A percentile compares a stretch with the other conserved stretches of the same genome.
phyloP scores from a whole-genome alignment of 2,797 vertebrate species.

The Ctenopoma multispine region DNA sequence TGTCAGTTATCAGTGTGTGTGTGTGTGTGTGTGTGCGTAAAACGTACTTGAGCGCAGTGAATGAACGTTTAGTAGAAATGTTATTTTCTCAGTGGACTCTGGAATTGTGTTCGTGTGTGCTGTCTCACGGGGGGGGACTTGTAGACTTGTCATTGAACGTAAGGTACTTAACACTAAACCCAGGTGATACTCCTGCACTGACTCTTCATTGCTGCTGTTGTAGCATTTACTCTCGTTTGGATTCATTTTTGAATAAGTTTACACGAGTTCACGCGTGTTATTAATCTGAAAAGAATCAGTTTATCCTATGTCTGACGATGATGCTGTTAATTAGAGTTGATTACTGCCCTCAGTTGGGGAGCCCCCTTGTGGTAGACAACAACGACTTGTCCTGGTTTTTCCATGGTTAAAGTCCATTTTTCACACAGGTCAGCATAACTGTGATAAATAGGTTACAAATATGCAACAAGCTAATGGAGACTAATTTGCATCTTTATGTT shows the following conservation, averaged over 20 bases:
- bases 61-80: conserved; percentile 17
- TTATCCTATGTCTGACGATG: too few relatives aligned
- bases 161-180: too few relatives aligned
- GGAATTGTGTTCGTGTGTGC: background rate
- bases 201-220: background rate
- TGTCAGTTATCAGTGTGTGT: conserved; percentile 48
- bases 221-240: too few relatives aligned
- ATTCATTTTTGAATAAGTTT: too few relatives aligned
- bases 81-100: conserved; percentile 5
- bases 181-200: too few relatives aligned
- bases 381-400: too few relatives aligned
- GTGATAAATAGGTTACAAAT: background rate
- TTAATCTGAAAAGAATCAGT: background rate
- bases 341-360: too few relatives aligned
- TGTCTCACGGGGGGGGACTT: background rate
- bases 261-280: too few relatives aligned
- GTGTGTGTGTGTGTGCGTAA: conserved; percentile 7
- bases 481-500: background rate
- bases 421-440: too few relatives aligned
- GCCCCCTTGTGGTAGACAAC: too few relatives aligned
- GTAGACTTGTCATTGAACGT: background rate
- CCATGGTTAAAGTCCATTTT: too few relatives aligned
- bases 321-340: too few relatives aligned
- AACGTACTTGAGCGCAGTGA: conserved; percentile 12
- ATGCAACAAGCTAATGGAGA: background rate